A percentile compares a stretch with the other conserved stretches of the same genome.
Evolutionary conservation across 1,140 invertebrate species (phyloP).

Genomic region (Atta cephalotes): DNA sequence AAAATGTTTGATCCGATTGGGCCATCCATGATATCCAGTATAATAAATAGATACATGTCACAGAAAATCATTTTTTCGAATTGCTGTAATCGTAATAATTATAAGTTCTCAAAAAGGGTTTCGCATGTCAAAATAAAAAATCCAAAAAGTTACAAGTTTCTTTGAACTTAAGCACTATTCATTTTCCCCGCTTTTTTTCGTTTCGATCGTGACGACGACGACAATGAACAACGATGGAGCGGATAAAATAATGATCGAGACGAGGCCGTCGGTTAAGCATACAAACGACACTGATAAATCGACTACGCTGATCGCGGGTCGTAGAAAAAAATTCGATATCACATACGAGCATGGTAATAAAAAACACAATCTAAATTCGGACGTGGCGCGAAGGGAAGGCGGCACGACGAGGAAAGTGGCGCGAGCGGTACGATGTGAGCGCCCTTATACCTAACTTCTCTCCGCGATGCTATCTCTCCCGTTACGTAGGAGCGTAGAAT

Average conservation of each 20-base stretch:
- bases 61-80: not conserved
- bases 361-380: constrained; percentile 54
- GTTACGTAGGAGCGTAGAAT: constrained; percentile 59
- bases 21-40: not conserved
- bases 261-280: not conserved
- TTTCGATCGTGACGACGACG: not conserved
- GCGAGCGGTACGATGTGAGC: not conserved
- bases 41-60: not conserved
- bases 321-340: constrained; percentile 55
- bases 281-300: constrained; percentile 53
- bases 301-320: constrained; percentile 25
- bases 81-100: not conserved
- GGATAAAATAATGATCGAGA: constrained; percentile 21
- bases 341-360: constrained; percentile 48
- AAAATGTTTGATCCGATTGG: too few relatives aligned
- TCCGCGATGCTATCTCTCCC: constrained; percentile 61
- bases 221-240: not conserved
- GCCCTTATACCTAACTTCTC: constrained; percentile 37
- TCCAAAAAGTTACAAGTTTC: not conserved
- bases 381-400: not conserved
- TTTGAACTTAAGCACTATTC: too few relatives aligned
- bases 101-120: not conserved
- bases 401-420: not conserved
- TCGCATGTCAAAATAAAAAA: not conserved
- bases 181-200: not conserved